Base-by-base conservation (phyloP, 1,140 invertebrate genomes). In the Diabrotica undecimpunctata region DNA sequence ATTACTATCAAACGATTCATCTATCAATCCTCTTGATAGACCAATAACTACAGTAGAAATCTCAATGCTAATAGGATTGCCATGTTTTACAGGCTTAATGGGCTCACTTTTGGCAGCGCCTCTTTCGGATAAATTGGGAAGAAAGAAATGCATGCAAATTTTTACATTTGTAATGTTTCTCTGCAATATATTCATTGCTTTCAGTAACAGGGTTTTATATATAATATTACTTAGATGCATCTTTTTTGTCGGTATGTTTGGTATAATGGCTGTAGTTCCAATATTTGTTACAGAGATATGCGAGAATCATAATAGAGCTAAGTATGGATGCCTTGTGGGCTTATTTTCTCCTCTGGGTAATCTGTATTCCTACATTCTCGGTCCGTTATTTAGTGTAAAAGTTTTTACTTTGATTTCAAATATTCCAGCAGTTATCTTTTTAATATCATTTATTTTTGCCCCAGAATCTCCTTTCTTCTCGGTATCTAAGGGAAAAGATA, bases 391-490 rank as follows among this genome's bases (percentile, higher is more conserved):
- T 6, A 80, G 81, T 0, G 94, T 94, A 79, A 74, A 79, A 50
- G 81, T 79, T 1, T 81, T 92, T 10, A 87, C 88, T 66, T 84
- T 89, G 66, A 76, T 84, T 0, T 88, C 87, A 65, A 79, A 85
- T 3, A 77, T 83, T 0, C 73, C 89, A 41, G 87, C 88, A 0
- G 69, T 87, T 0, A 25, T 86, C 0, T 90, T 92, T 77, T 74
- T 89, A 41, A 69, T 90, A 0, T 62, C 83, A 0, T 86, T 88
- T 68, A 90, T 90, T 80, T 85, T 87, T 56, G 88, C 94, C 81
- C 93, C 93, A 0, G 94, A 96, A 75, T 90, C 90, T 35, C 94
- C 94, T 0, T 87, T 87, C 59, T 92, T 84, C 66, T 79, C 88
- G 41, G 77, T 91, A 0, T 78, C 79, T 7, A 84, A 85, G 72